Percentiles rank a stretch among this genome's conserved stretches.
Conservation (phyloP, 1,140 invertebrate genomes). For the Centruroides sculpturatus region DNA sequence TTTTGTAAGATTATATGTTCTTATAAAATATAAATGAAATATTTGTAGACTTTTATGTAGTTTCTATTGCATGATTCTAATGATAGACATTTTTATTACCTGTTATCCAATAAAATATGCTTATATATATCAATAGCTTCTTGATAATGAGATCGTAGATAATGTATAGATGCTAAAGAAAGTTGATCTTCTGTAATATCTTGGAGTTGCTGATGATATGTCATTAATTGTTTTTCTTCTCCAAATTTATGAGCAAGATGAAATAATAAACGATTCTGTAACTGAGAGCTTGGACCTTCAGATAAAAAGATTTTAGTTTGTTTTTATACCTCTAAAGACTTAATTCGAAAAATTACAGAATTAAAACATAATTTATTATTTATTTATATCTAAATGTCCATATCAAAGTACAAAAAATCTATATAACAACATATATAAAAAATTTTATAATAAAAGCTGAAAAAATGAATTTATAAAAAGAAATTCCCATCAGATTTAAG, state of each 20-base stretch:
- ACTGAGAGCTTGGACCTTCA: slow-evolving; percentile 32
- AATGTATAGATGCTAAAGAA: slow-evolving; percentile 90
- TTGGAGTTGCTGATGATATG: slow-evolving; percentile 64
- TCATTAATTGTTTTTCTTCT: slow-evolving; percentile 68
- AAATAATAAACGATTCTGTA: slow-evolving; percentile 65
- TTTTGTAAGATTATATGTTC: no score
- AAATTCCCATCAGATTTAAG: no score
- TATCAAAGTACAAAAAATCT: no score
- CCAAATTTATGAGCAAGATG: slow-evolving; percentile 87
- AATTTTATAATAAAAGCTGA: no score
- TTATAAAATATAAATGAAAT: no score
- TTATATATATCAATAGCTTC: slow-evolving; percentile 99
- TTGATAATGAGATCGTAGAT: slow-evolving; percentile 87
- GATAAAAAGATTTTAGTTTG: not conserved
- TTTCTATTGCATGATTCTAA: no score
- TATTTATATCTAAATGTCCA: no score
- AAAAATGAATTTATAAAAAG: no score
- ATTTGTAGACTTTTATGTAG: no score
- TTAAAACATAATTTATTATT: no score
- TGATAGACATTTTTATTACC: slow-evolving; percentile 33
- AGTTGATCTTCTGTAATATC: slow-evolving; percentile 89
- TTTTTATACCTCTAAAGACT: no score
- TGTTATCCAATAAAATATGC: slow-evolving; percentile 76
- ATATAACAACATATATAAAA: not conserved
- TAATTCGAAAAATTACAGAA: no score